Percentiles rank a stretch among this genome's conserved stretches.
Evolutionary conservation across 2,888 invertebrate genomes (phyloP).

Genomic region (Cancer borealis): DNA sequence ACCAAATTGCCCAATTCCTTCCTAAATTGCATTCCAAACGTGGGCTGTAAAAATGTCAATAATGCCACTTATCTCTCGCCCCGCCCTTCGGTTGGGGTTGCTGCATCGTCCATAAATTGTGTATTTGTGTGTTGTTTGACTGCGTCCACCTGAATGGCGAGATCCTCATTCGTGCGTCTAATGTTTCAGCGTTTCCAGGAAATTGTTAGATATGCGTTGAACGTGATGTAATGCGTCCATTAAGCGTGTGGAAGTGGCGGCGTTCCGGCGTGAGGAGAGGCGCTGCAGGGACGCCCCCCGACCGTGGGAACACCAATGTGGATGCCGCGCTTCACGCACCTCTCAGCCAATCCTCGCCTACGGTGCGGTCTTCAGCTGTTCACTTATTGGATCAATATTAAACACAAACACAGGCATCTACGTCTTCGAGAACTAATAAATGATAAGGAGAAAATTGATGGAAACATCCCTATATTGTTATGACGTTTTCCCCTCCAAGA

Average conservation of each 20-base stretch:
- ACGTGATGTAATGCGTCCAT: slow-evolving; percentile 6
- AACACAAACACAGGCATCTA: neutral
- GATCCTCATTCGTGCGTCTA: neutral
- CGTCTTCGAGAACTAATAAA: neutral
- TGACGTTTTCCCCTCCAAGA: neutral
- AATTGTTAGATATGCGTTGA: slow-evolving; percentile 15
- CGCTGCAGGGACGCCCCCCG: neutral
- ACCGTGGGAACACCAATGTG: slow-evolving; percentile 46
- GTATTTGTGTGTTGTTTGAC: slow-evolving; percentile 2
- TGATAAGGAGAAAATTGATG: neutral
- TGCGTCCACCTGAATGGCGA: neutral
- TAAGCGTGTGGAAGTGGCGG: neutral
- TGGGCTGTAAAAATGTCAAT: slow-evolving; percentile 70
- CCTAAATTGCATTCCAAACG: slow-evolving; percentile 71
- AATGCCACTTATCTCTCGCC: slow-evolving; percentile 67
- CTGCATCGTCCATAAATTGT: neutral
- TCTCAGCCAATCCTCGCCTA: slow-evolving; percentile 46
- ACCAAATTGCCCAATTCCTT: slow-evolving; percentile 70
- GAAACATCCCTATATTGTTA: neutral
- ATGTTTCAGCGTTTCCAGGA: neutral
- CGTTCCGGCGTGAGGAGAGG: neutral
- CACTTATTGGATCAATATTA: neutral
- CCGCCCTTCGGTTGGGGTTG: slow-evolving; percentile 48
- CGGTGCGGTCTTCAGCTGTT: neutral
- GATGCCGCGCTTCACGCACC: neutral